Evolutionary conservation across 2,113 vertebrate genomes (phyloP), one percentile per base, ranked within the genome.

Genomic region (Phalacrocorax carbo): DNA sequence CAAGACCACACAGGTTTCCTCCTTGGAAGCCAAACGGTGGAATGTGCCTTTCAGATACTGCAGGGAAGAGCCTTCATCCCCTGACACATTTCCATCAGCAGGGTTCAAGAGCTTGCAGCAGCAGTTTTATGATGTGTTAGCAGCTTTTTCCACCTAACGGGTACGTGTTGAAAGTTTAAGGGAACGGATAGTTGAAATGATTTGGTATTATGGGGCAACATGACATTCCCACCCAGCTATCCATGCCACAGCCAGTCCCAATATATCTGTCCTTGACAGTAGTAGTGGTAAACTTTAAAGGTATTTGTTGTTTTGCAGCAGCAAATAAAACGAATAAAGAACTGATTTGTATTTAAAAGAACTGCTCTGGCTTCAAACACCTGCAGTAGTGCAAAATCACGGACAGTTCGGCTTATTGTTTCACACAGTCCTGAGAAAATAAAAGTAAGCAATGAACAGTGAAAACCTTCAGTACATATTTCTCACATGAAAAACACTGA

Each of bases 1-100:
- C 86, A 76, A 91, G 95, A 96, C 96, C 96, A 96, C 97, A 95
- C 96, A 96, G 78, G 92, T 73, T 93, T 96, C 46, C 77, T 83
- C 18, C 46, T 29, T 4, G 20, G n/a, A 49, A 92, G 52, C 71
- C 54, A 7, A 60, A 46, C 3, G 20, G 15, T 57, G 92, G 82
- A 95, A 88, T 58, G 79, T 75, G 81, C 69, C 69, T 55, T 22
- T 13, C 65, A 30, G 94, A 76, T 13, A 73, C 80, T 7, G 65
- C 81, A 7, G 61, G 90, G 85, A 94, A 92, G 52, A 95, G 81
- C 49, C 82, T 94, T 82, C 80, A 44, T 70, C 81, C 82, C 87
- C 90, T 86, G 90, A 96, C 90, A 71, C 9, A 25, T 61, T 79
- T 91, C 94, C 93, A 92, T 96, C 96, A 95, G 83, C 97, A 78